Percentiles rank a stretch among this genome's conserved stretches.
Conservation (phyloP, 92 coral and sea anemone genomes). For the Palythoa caribaeorum region DNA sequence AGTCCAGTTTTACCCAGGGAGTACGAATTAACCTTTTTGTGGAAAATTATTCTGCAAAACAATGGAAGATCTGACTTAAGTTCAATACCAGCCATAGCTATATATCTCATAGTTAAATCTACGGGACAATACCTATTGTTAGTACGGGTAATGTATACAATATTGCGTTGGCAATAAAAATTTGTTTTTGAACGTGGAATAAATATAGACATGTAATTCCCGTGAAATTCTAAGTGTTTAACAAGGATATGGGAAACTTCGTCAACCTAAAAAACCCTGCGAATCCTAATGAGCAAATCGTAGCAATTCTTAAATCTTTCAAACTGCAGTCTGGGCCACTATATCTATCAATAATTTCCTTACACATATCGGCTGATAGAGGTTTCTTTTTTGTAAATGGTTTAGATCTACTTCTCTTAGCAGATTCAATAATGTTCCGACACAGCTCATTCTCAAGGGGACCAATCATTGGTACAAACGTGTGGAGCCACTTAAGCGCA, state of each 20-base stretch:
- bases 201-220: slow-evolving; percentile 7
- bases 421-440: background rate
- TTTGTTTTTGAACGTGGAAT: slow-evolving; percentile 44
- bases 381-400: background rate
- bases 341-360: background rate
- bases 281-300: background rate
- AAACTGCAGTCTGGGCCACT: background rate
- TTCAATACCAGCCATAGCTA: slow-evolving; percentile 3
- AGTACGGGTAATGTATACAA: slow-evolving; percentile 18
- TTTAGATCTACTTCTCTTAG: background rate
- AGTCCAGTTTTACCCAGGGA: background rate
- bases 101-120: background rate
- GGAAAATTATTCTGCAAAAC: background rate
- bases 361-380: background rate
- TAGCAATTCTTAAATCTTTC: background rate
- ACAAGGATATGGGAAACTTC: background rate
- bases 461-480: background rate
- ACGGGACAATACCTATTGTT: slow-evolving; percentile 49
- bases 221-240: background rate
- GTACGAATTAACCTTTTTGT: background rate
- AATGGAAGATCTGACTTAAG: background rate
- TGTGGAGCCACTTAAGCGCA: background rate
- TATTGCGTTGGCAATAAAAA: slow-evolving; percentile 44
- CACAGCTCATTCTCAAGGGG: background rate
- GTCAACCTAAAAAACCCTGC: background rate